phyloP scores from a whole-genome alignment of 2,113 vertebrate species.

The Propithecus coquereli region DNA sequence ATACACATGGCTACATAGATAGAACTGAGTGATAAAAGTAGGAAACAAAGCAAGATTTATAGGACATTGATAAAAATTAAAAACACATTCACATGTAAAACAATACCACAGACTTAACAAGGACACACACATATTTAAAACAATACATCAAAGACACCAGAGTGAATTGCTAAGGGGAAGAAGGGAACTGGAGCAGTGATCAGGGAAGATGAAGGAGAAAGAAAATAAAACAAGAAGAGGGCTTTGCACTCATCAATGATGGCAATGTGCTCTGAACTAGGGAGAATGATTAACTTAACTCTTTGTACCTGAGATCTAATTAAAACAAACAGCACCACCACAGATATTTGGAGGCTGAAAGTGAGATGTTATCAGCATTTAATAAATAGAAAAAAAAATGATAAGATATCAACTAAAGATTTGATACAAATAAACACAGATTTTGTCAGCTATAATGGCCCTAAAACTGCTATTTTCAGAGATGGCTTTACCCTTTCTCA shows the following conservation, averaged over 20 bases:
- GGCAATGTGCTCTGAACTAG: background rate
- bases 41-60: background rate
- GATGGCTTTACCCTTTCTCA: background rate
- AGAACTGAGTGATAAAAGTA: background rate
- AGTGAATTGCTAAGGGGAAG: background rate
- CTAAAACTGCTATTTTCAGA: background rate
- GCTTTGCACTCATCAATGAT: background rate
- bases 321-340: constrained; percentile 25
- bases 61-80: constrained; percentile 1
- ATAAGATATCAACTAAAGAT: background rate
- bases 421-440: background rate
- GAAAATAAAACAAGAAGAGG: background rate
- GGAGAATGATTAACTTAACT: constrained; percentile 14
- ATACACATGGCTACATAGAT: background rate
- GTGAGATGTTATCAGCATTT: background rate
- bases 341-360: constrained; percentile 25
- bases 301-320: constrained; percentile 28
- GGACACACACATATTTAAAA: background rate
- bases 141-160: background rate
- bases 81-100: background rate
- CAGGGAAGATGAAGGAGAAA: constrained; percentile 23
- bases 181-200: background rate
- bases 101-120: background rate
- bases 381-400: background rate
- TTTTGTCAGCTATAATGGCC: background rate